A percentile compares a stretch with the other conserved stretches of the same genome.
phyloP scores from a whole-genome alignment of 1,140 invertebrate genomes.

The Drosophila mayri region DNA sequence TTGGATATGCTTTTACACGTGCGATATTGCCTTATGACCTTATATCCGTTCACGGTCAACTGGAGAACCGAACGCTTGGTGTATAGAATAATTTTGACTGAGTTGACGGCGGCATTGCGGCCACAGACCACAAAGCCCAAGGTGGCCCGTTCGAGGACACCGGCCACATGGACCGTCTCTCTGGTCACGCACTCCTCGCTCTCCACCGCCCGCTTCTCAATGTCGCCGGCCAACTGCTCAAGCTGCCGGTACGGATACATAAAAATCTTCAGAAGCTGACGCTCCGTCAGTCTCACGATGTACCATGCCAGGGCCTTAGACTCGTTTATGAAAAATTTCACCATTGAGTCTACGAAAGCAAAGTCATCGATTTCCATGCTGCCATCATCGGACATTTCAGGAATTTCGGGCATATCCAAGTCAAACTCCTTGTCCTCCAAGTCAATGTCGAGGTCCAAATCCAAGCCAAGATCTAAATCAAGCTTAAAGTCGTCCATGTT shows the following conservation, averaged over 20 bases:
- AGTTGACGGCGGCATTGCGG: conserved; percentile 36
- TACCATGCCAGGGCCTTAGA: conserved; percentile 15
- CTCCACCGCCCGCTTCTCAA: conserved; percentile 45
- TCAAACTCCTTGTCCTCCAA: not conserved
- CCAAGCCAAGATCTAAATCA: not conserved
- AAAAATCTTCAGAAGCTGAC: conserved; percentile 55
- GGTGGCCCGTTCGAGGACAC: conserved; percentile 24
- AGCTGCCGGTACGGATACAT: conserved; percentile 49
- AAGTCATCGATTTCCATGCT: conserved; percentile 13
- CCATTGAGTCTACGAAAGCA: conserved; percentile 28
- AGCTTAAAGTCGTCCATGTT: conserved; percentile 2
- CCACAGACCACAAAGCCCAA: conserved; percentile 42
- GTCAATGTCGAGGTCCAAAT: not conserved
- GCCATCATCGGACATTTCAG: not conserved
- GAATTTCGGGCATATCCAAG: not conserved
- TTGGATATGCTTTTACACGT: not conserved
- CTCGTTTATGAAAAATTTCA: conserved; percentile 17
- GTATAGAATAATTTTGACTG: conserved; percentile 27
- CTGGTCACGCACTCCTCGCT: conserved; percentile 39
- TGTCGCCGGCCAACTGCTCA: conserved; percentile 34
- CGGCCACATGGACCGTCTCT: conserved; percentile 28
- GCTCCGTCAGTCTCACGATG: conserved; percentile 35
- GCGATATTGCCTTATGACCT: not conserved
- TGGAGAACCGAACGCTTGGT: conserved; percentile 46
- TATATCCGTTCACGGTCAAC: conserved; percentile 46